Conservation (phyloP, 2,888 invertebrate genomes). For the Suillia variegata region DNA sequence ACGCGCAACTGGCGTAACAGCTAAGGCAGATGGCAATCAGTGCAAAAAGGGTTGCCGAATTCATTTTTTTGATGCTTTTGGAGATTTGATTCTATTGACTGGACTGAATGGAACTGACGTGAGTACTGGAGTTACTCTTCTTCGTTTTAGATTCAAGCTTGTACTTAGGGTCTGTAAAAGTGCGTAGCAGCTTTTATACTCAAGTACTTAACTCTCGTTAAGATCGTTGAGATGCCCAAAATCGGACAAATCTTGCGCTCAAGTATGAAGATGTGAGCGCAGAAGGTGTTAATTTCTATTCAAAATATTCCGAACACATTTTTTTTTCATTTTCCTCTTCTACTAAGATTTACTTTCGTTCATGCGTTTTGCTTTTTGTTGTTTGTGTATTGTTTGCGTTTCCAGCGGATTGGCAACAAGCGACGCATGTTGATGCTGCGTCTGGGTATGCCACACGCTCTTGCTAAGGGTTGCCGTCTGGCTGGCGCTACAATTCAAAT, state of each 20-base stretch:
- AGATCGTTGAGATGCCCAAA: neutral
- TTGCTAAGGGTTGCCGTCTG: neutral
- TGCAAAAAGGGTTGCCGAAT: conserved; percentile 27
- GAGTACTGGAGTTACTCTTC: neutral
- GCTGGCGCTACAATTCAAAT: neutral
- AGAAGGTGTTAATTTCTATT: conserved; percentile 39
- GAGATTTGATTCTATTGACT: neutral
- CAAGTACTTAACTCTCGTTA: neutral
- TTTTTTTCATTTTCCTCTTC: conserved; percentile 18
- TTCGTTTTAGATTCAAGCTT: neutral
- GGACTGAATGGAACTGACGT: neutral
- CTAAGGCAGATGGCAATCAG: conserved; percentile 22
- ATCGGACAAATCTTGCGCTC: conserved; percentile 3
- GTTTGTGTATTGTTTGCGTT: conserved; percentile 3
- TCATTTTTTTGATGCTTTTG: conserved; percentile 23
- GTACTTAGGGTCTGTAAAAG: conserved; percentile 9
- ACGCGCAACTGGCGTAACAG: neutral
- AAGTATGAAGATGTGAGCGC: neutral
- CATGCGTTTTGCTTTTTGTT: neutral
- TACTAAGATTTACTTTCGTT: conserved; percentile 44
- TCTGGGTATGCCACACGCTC: conserved; percentile 9
- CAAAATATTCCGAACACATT: conserved; percentile 31
- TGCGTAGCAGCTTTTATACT: conserved; percentile 34
- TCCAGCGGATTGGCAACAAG: conserved; percentile 23
- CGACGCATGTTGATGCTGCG: conserved; percentile 14